Base-by-base conservation (phyloP, 2,888 invertebrate species). In the Netelia virgata region DNA sequence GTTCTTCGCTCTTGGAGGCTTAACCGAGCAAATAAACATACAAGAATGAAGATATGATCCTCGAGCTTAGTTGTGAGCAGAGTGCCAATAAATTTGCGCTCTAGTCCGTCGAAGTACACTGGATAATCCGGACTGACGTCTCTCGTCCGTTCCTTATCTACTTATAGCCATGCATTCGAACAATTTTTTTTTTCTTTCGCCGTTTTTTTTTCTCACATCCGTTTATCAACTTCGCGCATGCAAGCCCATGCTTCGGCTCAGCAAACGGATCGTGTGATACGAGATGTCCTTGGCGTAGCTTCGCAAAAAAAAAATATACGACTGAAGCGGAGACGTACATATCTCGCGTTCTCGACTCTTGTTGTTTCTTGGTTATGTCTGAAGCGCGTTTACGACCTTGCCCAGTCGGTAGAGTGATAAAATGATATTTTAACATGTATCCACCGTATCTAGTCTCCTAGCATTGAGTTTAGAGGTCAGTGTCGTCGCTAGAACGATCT, bases 161-260 rank as follows among this genome's bases (percentile, higher is more conserved):
- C 82, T 82, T 75, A 82, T 82, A 70, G 75, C 76, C 76, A 59
- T 77, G 72, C 73, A 68, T 11, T 18, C 14, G 20, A 57, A 23
- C 23, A 3, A 11, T 16, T 73, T 81, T 36, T 43, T 10, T 36
- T 61, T 59, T 0, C 57, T 18, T 41, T 64, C 50, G 41, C 55
- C 9, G n/a, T 11, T n/a, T 41, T 11, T 53, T 64, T 76, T 18
- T 55, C 3, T 59, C 11, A 23, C 14, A 36, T 18, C 16, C 36
- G 6, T 43, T 18, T n/a, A 50, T 63, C 16, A 18, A 75, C 23
- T 18, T 43, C 47, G 16, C 66, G 50, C 41, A 53, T 47, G 75
- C 70, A 50, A 59, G 16, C 63, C 36, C 11, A 23, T 43, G 20
- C 53, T 50, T 23, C 41, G 53, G 53, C 36, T 69, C 61, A 41